phyloP scores from a whole-genome alignment of 2,797 vertebrate genomes.

The Rhinophrynus dorsalis region DNA sequence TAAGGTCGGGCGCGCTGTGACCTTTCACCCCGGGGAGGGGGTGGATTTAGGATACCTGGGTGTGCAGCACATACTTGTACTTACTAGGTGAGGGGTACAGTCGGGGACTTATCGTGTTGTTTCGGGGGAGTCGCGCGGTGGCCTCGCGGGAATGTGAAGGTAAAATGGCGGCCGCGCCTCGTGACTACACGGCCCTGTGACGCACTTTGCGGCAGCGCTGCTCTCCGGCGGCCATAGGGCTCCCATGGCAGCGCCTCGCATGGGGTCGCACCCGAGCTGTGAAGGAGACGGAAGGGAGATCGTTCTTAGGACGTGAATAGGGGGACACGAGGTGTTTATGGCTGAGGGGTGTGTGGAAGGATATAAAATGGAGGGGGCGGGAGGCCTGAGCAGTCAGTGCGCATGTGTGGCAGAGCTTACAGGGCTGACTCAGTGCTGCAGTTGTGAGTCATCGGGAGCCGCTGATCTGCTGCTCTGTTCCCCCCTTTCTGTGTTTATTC shows the following conservation, averaged over 20 bases:
- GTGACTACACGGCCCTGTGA: conserved; percentile 68
- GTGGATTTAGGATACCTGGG: no score
- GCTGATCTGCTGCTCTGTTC: not conserved
- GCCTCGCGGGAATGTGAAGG: conserved; percentile 40
- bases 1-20: no score
- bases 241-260: not conserved
- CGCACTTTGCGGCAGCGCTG: conserved; percentile 71
- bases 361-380: rapidly evolving
- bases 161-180: conserved; percentile 79
- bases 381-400: not conserved
- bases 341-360: rapidly evolving
- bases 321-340: no score
- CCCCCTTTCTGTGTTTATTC: not conserved
- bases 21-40: no score
- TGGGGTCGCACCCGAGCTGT: not conserved
- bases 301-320: not conserved
- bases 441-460: conserved; percentile 65
- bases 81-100: not conserved
- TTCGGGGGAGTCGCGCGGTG: not conserved
- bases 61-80: no score
- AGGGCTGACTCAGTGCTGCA: conserved; percentile 68
- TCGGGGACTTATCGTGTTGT: rapidly evolving
- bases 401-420: conserved; percentile 49
- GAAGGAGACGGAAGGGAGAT: not conserved
- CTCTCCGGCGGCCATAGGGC: not conserved